A percentile compares a stretch with the other conserved stretches of the same genome.
Conservation (phyloP, 2,888 invertebrate genomes). For the Pecten maximus region DNA sequence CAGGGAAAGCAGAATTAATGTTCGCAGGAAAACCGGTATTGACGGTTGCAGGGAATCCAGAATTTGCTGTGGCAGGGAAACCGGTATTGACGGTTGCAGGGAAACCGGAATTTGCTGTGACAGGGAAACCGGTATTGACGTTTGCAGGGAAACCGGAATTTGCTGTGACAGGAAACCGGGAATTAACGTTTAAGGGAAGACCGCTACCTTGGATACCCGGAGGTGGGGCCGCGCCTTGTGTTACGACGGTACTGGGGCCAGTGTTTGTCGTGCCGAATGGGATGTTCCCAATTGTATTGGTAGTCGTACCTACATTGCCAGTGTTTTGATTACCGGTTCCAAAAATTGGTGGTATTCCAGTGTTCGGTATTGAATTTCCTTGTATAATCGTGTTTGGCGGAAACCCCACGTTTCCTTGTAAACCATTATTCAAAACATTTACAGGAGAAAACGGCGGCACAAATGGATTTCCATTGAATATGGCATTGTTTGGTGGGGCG, state of each 20-base stretch:
- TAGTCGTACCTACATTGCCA: not conserved
- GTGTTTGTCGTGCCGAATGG: not conserved
- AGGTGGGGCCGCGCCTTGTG: not conserved
- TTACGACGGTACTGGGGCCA: not conserved
- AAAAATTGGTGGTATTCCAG: not conserved
- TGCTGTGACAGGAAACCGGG: not conserved
- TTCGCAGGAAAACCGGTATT: not conserved
- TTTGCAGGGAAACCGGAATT: not conserved
- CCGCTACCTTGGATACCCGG: not conserved
- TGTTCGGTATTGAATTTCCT: not conserved
- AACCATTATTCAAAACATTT: conserved; percentile 26
- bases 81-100: not conserved
- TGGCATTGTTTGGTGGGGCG: not conserved
- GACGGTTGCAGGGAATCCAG: not conserved
- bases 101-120: not conserved
- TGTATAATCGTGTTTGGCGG: not conserved
- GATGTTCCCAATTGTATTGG: not conserved
- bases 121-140: not conserved
- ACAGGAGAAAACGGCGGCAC: not conserved
- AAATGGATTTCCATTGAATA: conserved; percentile 13
- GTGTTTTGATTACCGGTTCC: not conserved
- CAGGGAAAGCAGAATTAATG: not conserved
- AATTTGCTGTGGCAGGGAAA: not conserved
- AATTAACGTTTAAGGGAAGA: not conserved
- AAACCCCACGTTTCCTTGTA: not conserved